A percentile compares a stretch with the other conserved stretches of the same genome.
phyloP scores from a whole-genome alignment of 1,140 invertebrate species.

The Penaeus indicus region DNA sequence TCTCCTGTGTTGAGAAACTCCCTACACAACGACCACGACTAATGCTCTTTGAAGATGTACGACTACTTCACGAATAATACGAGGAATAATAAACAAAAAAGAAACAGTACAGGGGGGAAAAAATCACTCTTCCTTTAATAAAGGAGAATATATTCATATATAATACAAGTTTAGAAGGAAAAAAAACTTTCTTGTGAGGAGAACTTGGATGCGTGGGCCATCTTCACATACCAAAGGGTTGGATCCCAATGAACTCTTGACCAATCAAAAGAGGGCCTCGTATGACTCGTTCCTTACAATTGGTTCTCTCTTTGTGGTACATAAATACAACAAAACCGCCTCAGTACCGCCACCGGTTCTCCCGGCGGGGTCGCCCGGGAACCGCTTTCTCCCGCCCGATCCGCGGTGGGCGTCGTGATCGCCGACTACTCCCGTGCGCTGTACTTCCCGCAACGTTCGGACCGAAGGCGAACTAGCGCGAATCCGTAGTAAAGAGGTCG shows the following conservation, averaged over 20 bases:
- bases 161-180: background rate
- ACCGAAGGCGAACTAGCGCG: background rate
- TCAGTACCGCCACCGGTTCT: conserved; percentile 30
- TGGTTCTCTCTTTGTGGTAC: conserved; percentile 39
- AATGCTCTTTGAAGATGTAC: background rate
- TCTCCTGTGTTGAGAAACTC: background rate
- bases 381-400: too few relatives aligned
- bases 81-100: conserved; percentile 20
- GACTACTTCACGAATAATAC: conserved; percentile 42
- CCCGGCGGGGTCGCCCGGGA: background rate
- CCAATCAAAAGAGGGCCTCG: conserved; percentile 54
- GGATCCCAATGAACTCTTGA: conserved; percentile 59
- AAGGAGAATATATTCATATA: too few relatives aligned
- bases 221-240: conserved; percentile 61
- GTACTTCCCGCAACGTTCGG: too few relatives aligned
- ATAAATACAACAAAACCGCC: conserved; percentile 48
- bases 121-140: conserved; percentile 36
- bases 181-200: background rate
- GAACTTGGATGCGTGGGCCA: conserved; percentile 29
- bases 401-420: background rate
- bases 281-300: conserved; percentile 59
- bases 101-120: conserved; percentile 48
- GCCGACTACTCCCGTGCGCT: background rate
- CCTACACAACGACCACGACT: too few relatives aligned
- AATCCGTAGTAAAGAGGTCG: background rate